A percentile compares a stretch with the other conserved stretches of the same genome.
Conservation (phyloP, 2,888 invertebrate genomes). For the Drosophila acutilabella region DNA sequence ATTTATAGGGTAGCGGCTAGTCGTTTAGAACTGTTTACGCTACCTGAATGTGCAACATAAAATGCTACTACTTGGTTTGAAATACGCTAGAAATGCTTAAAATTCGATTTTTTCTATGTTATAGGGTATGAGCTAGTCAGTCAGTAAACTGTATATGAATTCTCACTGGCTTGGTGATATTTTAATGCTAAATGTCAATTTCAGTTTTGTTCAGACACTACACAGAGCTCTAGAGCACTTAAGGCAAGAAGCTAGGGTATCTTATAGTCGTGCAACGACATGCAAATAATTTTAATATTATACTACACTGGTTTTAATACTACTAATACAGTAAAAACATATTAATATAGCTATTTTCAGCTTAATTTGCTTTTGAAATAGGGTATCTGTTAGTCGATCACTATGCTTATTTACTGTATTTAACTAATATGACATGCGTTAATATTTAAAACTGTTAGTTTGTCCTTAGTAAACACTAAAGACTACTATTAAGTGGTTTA, state of each 20-base stretch:
- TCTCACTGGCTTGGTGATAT: too few species aligned
- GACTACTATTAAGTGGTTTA: background rate
- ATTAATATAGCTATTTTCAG: too few species aligned
- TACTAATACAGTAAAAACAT: too few species aligned
- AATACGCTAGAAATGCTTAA: background rate
- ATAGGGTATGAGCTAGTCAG: background rate
- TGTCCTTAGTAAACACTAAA: too few species aligned
- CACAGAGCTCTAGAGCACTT: background rate
- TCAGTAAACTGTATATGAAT: background rate
- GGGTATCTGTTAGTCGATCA: slow-evolving; percentile 1
- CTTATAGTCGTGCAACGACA: background rate
- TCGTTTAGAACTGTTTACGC: background rate
- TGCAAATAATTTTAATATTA: too few species aligned
- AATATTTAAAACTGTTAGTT: too few species aligned
- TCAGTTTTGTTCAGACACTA: background rate
- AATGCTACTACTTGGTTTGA: too few species aligned
- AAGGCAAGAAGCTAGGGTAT: background rate
- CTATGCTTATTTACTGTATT: background rate
- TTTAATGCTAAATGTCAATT: background rate
- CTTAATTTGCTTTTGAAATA: background rate
- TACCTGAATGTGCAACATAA: too few species aligned
- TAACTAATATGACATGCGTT: background rate
- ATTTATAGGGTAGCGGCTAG: background rate
- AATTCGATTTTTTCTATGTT: background rate
- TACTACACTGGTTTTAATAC: too few species aligned